Percentiles rank a stretch among this genome's conserved stretches.
Evolutionary conservation across 2,113 vertebrate genomes (phyloP).

Genomic region (Suricata suricatta): DNA sequence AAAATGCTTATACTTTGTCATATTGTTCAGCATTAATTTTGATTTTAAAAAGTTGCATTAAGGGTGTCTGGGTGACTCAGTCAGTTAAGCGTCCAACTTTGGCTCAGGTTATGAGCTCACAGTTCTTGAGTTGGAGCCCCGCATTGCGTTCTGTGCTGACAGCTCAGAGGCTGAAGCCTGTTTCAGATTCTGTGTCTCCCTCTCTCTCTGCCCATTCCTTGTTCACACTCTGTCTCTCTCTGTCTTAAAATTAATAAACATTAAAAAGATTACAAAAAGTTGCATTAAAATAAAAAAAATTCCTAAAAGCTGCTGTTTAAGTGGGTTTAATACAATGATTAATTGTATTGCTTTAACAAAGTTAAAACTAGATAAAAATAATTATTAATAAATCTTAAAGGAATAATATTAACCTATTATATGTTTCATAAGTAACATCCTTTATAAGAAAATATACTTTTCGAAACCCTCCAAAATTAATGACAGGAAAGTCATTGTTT

Average conservation of each 20-base stretch:
- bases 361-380: background rate
- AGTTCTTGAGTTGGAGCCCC: no score
- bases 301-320: background rate
- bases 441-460: background rate
- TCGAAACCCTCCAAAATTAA: background rate
- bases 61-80: no score
- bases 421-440: background rate
- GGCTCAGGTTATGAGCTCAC: no score
- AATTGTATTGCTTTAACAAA: background rate
- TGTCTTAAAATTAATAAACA: no score
- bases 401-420: background rate
- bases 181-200: no score
- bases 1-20: background rate
- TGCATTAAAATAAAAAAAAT: background rate
- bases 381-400: background rate
- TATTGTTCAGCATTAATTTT: constrained; percentile 14
- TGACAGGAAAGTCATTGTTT: background rate
- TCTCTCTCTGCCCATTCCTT: no score
- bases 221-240: no score
- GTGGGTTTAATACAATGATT: background rate
- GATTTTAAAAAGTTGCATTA: background rate
- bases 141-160: no score
- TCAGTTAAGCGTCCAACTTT: no score
- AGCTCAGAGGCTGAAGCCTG: background rate
- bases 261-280: background rate